These are phyloP conservation scores for Plecotus auritus DNA, from an alignment of 2,113 vertebrate genomes.

Conservation along the genomic window DNA sequence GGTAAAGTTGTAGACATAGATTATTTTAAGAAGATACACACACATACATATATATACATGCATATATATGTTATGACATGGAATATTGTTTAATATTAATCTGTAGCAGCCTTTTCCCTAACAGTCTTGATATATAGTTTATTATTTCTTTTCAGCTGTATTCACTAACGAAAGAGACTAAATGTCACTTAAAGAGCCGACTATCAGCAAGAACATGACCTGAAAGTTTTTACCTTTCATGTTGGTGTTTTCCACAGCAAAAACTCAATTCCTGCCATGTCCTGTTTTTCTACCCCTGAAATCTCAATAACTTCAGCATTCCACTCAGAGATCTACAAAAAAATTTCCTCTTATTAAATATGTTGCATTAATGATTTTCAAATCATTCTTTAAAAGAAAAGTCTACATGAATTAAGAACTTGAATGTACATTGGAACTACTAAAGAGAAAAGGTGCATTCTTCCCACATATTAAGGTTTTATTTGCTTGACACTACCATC, in stretches of 20 bases:
- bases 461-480: not conserved
- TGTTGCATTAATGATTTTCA: not conserved
- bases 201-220: not conserved
- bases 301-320: not conserved
- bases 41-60: rapidly evolving
- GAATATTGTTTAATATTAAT: not conserved
- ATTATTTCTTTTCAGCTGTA: not conserved
- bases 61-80: not conserved
- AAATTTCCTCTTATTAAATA: not conserved
- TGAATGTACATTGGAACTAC: not conserved
- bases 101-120: not conserved
- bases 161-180: not conserved
- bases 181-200: not conserved
- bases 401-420: not conserved
- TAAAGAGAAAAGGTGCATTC: not conserved
- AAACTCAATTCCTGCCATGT: not conserved
- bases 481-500: not conserved
- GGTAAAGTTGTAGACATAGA: not conserved
- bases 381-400: not conserved
- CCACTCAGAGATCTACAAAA: not conserved
- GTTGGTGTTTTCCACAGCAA: not conserved
- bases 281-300: not conserved
- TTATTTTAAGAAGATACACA: not conserved
- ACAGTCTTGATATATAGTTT: not conserved
- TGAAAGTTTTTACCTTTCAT: not conserved